Evolutionary conservation across 1,140 invertebrate species (phyloP).

Genomic region (Scaptomyza hsui): DNA sequence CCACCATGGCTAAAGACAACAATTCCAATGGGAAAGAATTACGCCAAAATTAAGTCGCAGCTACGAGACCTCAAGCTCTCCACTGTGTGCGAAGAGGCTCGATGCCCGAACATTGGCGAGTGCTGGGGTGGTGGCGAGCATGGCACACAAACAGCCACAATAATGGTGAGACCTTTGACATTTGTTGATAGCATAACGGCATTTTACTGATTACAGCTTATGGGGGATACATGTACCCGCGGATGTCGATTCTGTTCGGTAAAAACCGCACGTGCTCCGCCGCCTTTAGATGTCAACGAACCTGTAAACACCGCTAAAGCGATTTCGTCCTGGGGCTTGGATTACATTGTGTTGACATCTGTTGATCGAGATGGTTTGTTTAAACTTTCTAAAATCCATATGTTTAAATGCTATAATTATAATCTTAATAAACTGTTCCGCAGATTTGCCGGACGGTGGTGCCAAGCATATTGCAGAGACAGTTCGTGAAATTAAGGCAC

Average conservation of each 20-base stretch:
- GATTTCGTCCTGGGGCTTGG: slow-evolving; percentile 96
- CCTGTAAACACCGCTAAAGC: slow-evolving; percentile 97
- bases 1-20: slow-evolving; percentile 99
- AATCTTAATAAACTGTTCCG: slow-evolving; percentile 84
- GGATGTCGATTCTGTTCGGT: slow-evolving; percentile 99
- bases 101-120: slow-evolving; percentile 99
- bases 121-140: slow-evolving; percentile 98
- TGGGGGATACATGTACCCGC: slow-evolving; percentile 96
- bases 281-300: slow-evolving; percentile 95
- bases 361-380: slow-evolving; percentile 95
- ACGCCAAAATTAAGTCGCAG: slow-evolving; percentile 93
- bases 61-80: slow-evolving; percentile 95
- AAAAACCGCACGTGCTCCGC: slow-evolving; percentile 96
- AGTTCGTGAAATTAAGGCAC: slow-evolving; percentile 88
- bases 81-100: slow-evolving; percentile 99
- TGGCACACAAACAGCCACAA: slow-evolving; percentile 94
- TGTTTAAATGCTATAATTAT: neutral
- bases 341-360: slow-evolving; percentile 99
- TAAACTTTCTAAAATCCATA: neutral
- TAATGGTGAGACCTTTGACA: slow-evolving; percentile 89
- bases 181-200: slow-evolving; percentile 38
- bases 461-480: slow-evolving; percentile 96
- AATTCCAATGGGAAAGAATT: slow-evolving; percentile 96
- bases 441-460: slow-evolving; percentile 94
- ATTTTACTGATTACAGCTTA: slow-evolving; percentile 87